A percentile compares a stretch with the other conserved stretches of the same genome.
phyloP scores from a whole-genome alignment of 1,140 invertebrate species.

The Brachionus asplanchnoidis region DNA sequence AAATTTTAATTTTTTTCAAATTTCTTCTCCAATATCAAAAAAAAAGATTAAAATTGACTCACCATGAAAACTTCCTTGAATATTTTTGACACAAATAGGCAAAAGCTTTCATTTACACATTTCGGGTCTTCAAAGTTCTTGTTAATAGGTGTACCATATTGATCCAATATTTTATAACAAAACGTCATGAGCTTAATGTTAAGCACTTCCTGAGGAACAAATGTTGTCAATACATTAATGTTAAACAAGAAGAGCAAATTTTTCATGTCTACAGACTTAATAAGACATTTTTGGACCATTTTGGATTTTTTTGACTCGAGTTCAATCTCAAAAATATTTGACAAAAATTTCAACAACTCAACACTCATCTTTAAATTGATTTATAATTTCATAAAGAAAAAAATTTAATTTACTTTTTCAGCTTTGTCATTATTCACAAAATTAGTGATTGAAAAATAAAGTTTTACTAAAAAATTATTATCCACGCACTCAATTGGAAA shows the following conservation, averaged over 20 bases:
- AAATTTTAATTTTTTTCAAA: not conserved
- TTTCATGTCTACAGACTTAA: not conserved
- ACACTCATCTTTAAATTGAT: not conserved
- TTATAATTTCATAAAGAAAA: not conserved
- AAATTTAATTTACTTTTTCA: not conserved
- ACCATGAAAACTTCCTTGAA: not conserved
- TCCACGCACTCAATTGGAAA: not conserved
- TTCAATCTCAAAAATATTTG: not conserved
- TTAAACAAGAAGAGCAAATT: slow-evolving; percentile 15
- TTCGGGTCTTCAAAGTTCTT: not conserved
- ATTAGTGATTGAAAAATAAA: not conserved
- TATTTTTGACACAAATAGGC: not conserved
- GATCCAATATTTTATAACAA: not conserved
- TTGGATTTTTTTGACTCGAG: not conserved
- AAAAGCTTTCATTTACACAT: not conserved
- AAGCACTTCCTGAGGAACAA: not conserved
- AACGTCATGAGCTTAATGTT: not conserved
- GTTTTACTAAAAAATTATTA: slow-evolving; percentile 2
- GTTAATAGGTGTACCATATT: not conserved
- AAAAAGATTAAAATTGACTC: not conserved
- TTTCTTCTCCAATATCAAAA: too few species aligned
- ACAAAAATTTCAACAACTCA: not conserved
- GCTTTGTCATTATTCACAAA: not conserved
- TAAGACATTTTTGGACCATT: not conserved
- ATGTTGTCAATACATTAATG: not conserved